Evolutionary conservation across 2,888 invertebrate species (phyloP), one percentile per base, ranked within the genome.

Genomic region (Drosophila fulvimacula): DNA sequence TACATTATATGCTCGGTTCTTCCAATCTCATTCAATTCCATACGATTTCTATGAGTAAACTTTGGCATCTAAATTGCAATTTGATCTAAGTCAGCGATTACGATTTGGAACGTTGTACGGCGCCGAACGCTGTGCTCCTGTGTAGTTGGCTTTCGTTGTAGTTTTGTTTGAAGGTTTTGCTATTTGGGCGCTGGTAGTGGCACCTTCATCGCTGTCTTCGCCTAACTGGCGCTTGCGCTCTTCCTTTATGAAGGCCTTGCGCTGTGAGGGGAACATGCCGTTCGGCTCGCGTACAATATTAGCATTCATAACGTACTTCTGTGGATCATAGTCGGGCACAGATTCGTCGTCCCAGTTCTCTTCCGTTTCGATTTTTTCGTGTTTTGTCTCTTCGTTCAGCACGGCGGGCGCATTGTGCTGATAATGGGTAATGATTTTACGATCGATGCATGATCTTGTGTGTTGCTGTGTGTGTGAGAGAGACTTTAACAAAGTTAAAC

Each of bases 261-360:
- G 85, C 44, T 82, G 79, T 0, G 91, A 67, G 0, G 79, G 88
- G 7, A 82, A 79, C 10, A 80, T 34, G 1, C 91, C 90, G n/a
- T 76, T 67, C 1, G 90, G 83, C 34, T 78, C 72, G 0, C 91
- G 82, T 1, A 91, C 71, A 6, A 91, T 71, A 9, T 84, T 87
- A 0, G 89, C 88, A 3, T 36, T 64, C 4, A 81, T 73, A 4
- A 76, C 79, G 46, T 90, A 82, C n/a, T 69, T 63, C 39, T 78
- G 68, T 0, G 92, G 92, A 69, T 92, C 69, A 24, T 91, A 92
- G 30, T 90, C 91, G 11, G 80, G 73, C 0, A 69, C 88, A 44
- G 53, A 41, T 3, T 66, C 80, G 32, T 85, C 61, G 30, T 83
- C 83, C 83, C 83, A 83, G 49, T 83, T 85, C 11, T 83, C 83